Conservation (phyloP, 2,888 invertebrate species). For the Schrankia costaestrigalis region DNA sequence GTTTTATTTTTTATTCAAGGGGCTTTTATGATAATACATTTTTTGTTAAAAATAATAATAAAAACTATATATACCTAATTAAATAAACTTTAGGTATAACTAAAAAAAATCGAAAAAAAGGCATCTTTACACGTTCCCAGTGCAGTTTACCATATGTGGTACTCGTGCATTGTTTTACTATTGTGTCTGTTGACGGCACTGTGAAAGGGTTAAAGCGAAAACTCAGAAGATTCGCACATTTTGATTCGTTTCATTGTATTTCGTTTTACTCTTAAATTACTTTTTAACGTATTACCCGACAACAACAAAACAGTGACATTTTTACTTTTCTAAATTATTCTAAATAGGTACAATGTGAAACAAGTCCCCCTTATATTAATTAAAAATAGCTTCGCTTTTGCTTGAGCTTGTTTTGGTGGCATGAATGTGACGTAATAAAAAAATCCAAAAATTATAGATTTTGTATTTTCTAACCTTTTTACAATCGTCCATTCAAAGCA, state of each 20-base stretch:
- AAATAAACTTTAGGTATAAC: too few relatives aligned
- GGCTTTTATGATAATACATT: too few relatives aligned
- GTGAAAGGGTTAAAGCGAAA: conserved; percentile 23
- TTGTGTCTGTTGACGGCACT: too few relatives aligned
- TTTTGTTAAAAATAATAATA: too few relatives aligned
- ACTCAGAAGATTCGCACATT: background rate
- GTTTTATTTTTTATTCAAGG: too few relatives aligned
- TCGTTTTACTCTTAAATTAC: background rate
- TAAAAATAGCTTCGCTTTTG: conserved; percentile 74
- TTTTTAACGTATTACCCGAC: background rate
- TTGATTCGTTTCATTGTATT: too few relatives aligned
- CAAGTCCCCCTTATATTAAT: conserved; percentile 32
- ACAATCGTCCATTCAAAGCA: conserved; percentile 45
- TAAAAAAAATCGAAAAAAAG: too few relatives aligned
- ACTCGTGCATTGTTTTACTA: too few relatives aligned
- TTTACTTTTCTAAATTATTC: conserved; percentile 24
- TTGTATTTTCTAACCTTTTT: too few relatives aligned
- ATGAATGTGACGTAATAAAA: conserved; percentile 46
- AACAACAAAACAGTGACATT: conserved; percentile 48
- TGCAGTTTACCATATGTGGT: too few relatives aligned
- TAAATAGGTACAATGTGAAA: conserved; percentile 20
- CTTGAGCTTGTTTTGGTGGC: conserved; percentile 71
- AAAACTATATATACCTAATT: too few relatives aligned
- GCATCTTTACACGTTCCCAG: too few relatives aligned
- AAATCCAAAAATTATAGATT: conserved; percentile 9